A percentile compares a stretch with the other conserved stretches of the same genome.
phyloP scores from a whole-genome alignment of 2,888 invertebrate genomes.

The Pyrochroa serraticornis region DNA sequence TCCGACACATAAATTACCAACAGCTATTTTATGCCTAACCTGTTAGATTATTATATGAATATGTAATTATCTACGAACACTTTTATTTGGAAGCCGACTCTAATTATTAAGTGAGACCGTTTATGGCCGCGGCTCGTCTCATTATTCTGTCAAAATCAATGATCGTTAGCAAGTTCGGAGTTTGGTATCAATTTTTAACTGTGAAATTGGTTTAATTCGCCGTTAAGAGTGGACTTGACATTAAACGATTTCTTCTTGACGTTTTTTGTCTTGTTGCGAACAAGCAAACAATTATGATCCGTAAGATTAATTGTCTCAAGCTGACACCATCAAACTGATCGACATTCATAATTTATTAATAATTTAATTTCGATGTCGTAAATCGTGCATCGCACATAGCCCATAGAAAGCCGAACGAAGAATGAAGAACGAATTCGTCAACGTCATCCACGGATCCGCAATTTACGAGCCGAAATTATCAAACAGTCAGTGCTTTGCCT shows the following conservation, averaged over 20 bases:
- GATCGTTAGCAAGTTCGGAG: constrained; percentile 4
- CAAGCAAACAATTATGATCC: too few species aligned
- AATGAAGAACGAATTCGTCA: too few species aligned
- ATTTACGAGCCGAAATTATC: too few species aligned
- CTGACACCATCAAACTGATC: too few species aligned
- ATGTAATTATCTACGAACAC: constrained; percentile 35
- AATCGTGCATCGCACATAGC: too few species aligned
- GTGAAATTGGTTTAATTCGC: constrained; percentile 12
- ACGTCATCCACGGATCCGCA: too few species aligned
- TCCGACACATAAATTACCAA: constrained; percentile 10
- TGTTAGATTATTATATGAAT: constrained; percentile 38
- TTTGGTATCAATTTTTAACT: neutral
- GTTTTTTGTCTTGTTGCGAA: too few species aligned
- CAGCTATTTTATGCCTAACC: constrained; percentile 26
- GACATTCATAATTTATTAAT: too few species aligned
- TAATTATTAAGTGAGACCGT: constrained; percentile 33
- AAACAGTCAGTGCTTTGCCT: too few species aligned
- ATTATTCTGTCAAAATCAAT: constrained; percentile 23
- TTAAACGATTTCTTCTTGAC: constrained; percentile 3
- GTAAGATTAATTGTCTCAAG: too few species aligned
- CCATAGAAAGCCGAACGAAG: too few species aligned
- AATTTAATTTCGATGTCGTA: too few species aligned
- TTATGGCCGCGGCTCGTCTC: constrained; percentile 11
- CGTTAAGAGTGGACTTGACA: constrained; percentile 6
- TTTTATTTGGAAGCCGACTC: constrained; percentile 36